Base-by-base conservation (phyloP, 2,888 invertebrate species). In the Dynastes maya region DNA sequence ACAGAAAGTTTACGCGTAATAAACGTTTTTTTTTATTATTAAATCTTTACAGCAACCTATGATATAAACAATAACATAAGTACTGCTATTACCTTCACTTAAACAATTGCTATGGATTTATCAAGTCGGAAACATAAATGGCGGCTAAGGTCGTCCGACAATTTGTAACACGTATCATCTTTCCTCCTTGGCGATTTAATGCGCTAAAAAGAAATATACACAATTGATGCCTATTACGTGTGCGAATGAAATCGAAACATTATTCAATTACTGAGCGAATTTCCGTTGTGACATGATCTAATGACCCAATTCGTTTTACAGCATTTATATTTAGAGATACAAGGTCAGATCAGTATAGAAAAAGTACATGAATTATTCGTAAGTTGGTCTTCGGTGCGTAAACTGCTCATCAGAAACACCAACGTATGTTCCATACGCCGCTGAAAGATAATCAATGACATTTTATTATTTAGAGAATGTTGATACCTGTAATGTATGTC, bases 291-390 rank as follows among this genome's bases (percentile, higher is more conserved):
- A 27, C 58, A 40, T 72, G 58, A 61, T 58, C 61, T 72, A 40
- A 58, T 72, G 58, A 72, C 72, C 72, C 22, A 72, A 72, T 72
- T 72, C 58, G 22, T 40, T 58, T 71, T 40, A 58, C 27, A 40
- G 40, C 22, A 58, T 61, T 58, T 72, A 72, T 37, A 72, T 72
- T 72, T 72, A 58, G 16, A 58, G n/a, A 58, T 11, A 72, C 72
- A 72, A 72, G 72, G 72, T 72, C 58, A 53, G 16, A 45, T 32
- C 27, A 9, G 45, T 58, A 58, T 49, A 49, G 49, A 13, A 22
- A 22, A 49, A 67, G 45, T 67, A 45, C 16, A 67, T 45, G n/a
- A 64, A 64, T 64, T 37, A 37, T 37, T 37, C 1, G 22, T 22
- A 22, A 22, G 22, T 22, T 22, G 22, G 22, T 22, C 32, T 0